Evolutionary conservation across 2,888 invertebrate species (phyloP), one percentile per base, ranked within the genome.

Genomic region (Drosophila vallismaia): DNA sequence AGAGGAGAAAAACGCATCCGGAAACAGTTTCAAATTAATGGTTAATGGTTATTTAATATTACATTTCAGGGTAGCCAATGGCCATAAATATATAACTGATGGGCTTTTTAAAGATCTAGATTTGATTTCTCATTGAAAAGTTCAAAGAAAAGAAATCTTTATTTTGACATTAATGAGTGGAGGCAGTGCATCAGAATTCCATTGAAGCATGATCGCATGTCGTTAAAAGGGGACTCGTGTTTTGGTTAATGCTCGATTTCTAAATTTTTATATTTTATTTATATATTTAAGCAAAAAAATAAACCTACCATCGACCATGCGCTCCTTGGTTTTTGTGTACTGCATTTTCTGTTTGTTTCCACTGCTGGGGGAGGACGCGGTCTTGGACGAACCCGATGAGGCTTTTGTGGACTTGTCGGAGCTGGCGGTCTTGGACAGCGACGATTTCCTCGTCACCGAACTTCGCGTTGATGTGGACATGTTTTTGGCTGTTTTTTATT

Each of bases 261-360:
- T 26, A 29, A n/a, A 54, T n/a, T 36, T 36, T 38, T 31, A 26
- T 62, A 12, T 24, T 4, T 19, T 19, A 2, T 19, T 2, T 19
- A 19, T 19, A 19, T 19, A 19, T 19, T 19, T 19, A 19, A 19
- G 19, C 19, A 19, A 19, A 19, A 19, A 19, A 19, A 19, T 19
- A 19, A 19, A 19, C 67, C 75, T 88, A 90, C 90, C 90, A 70
- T 88, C 88, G 56, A 90, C 85, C 58, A 91, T 86, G 50, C 90
- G 90, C 57, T 90, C 90, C 81, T 67, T 91, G 59, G 90, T 90
- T 64, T 88, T 90, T 71, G 85, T 71, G 60, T 91, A 91, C 79
- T 87, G 88, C 76, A 83, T 88, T 76, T 86, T 88, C 59, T 89
- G 90, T 83, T 88, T 90, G 77, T 71, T 86, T 63, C 89, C 87